Base-by-base conservation (phyloP, 2,888 invertebrate genomes). In the Flexamia atlantica region DNA sequence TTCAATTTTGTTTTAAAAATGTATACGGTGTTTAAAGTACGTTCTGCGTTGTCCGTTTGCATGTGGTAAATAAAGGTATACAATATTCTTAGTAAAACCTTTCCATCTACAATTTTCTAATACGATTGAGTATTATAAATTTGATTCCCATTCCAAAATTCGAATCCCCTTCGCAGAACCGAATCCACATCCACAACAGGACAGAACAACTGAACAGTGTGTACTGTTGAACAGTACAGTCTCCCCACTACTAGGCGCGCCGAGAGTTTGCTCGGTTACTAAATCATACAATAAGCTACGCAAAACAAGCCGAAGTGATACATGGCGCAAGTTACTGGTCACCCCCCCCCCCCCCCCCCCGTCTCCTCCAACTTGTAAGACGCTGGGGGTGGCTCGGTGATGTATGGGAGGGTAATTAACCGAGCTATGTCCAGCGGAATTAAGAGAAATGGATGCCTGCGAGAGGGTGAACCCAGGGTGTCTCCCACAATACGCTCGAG, bases 361-460 rank as follows among this genome's bases (percentile, higher is more conserved):
- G 10, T 23, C 60, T 30, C 68, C 7, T 7, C 5, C 68, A 68
- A 68, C 68, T 68, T 68, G 68, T 72, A 72, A 72, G 72, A 72
- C 72, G 12, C 23, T 72, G 40, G 42, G 20, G 42, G 72, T 17
- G 42, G 36, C 20, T 20, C 5, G 36, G 42, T 36, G 72, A 72
- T 42, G n/a, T 72, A 72, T 42, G 72, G 36, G 23, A 0, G n/a
- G 9, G 72, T 72, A 72, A 72, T 72, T 72, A 72, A 72, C 72
- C 72, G 23, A 20, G 72, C 68, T 32, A 53, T 76, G 76, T 76
- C 76, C 76, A 46, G 50, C 28, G 25, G 25, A 76, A 76, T 76
- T 32, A 30, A 76, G 76, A 76, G 50, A 17, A 50, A 76, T 76
- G 17, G 68, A 30, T 3, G 68, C 14, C 30, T 3, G 30, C 68